Percentiles rank a stretch among this genome's conserved stretches.
Evolutionary conservation across 2,888 invertebrate genomes (phyloP).

Genomic region (Caenorhabditis sulstoni): DNA sequence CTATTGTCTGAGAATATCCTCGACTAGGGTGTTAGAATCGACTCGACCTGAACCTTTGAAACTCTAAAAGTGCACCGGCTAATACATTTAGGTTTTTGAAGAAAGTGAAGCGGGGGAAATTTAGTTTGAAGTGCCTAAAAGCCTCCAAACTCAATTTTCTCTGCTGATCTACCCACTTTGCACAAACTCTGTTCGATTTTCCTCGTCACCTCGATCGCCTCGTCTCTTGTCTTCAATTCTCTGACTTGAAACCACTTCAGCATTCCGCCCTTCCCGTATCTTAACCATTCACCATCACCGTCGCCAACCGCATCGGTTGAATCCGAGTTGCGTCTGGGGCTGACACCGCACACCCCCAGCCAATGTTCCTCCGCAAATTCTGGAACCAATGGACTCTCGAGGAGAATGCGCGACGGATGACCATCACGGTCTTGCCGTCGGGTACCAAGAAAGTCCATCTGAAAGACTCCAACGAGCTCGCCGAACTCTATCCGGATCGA

Average conservation of each 20-base stretch:
- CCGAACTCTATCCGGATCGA: slow-evolving; percentile 65
- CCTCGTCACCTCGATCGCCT: neutral
- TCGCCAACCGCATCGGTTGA: slow-evolving; percentile 40
- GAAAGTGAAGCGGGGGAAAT: no score
- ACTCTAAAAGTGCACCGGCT: slow-evolving; percentile 27
- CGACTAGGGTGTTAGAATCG: neutral
- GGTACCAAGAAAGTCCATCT: slow-evolving; percentile 74
- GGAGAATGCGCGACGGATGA: slow-evolving; percentile 75
- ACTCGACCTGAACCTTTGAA: slow-evolving; percentile 21
- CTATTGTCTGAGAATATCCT: slow-evolving; percentile 31
- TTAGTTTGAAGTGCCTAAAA: no score
- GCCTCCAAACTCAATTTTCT: neutral
- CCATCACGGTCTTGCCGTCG: slow-evolving; percentile 72
- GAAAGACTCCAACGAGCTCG: slow-evolving; percentile 61
- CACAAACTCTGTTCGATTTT: neutral
- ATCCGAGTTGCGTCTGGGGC: slow-evolving; percentile 31
- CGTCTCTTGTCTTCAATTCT: neutral
- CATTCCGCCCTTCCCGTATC: slow-evolving; percentile 41
- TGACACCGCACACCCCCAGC: slow-evolving; percentile 33
- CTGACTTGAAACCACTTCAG: slow-evolving; percentile 26
- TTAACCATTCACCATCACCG: slow-evolving; percentile 39
- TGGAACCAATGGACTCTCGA: slow-evolving; percentile 79
- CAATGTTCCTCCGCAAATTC: slow-evolving; percentile 78
- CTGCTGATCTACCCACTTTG: neutral
- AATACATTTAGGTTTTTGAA: no score